Evolutionary conservation across 2,888 invertebrate species (phyloP), one percentile per base, ranked within the genome.

Genomic region (Cetonia aurata): DNA sequence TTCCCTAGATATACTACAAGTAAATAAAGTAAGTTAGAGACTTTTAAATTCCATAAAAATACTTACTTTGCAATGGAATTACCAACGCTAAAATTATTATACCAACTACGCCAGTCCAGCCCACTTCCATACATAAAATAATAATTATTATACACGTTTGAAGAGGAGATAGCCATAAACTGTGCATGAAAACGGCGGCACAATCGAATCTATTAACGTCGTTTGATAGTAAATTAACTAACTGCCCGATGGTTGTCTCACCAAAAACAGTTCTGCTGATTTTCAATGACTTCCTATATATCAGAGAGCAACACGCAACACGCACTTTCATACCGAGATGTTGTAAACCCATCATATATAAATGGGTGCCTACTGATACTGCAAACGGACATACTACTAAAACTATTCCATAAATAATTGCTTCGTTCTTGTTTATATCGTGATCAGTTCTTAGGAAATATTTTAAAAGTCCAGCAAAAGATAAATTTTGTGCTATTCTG

Each of bases 131-230:
- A 77, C 85, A 86, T 31, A 90, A 80, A 60, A 92, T 86, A 72
- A 84, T 86, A 15, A 89, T 86, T 10, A 89, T 88, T 41, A 89
- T 85, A 0, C 87, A 78, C 0, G 89, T 86, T 79, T 91, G 88
- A n/a, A 91, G 79, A 0, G 91, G 91, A 84, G 85, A 89, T 80
- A 84, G 89, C 91, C 84, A 91, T 86, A 96, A 86, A 83, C 95
- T 97, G 85, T 98, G 97, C 6, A 96, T 85, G 82, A 97, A 94
- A 76, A 95, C 90, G 67, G 96, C 89, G 10, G 94, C 94, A 81
- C 95, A 90, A 83, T 99, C 98, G 83, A 98, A 96, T 76, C 90
- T 86, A 77, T 88, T 88, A 10, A 91, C 90, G 80, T 92, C 92
- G 76, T 91, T 92, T 17, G 91, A 89, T 77, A 92, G 81, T 55